These are phyloP conservation scores for Rhea americana DNA, from an alignment of 2,113 vertebrate genomes.

Conservation along the genomic window DNA sequence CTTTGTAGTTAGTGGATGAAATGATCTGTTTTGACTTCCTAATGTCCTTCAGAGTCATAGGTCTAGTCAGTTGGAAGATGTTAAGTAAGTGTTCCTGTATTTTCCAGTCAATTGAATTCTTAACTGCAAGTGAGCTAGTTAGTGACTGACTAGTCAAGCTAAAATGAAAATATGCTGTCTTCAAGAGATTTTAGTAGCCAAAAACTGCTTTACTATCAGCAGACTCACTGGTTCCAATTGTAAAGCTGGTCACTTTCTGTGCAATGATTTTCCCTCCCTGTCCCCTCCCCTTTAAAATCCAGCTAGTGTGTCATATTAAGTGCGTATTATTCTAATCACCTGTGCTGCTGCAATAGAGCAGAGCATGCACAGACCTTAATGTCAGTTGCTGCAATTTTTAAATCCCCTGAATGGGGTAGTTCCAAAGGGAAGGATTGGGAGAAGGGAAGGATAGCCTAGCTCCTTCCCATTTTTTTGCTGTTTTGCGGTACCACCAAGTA, in stretches of 20 bases:
- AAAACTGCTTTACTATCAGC: neutral
- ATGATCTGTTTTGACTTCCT: neutral
- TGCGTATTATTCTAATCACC: rapidly evolving
- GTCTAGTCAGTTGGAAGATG: neutral
- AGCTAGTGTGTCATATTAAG: neutral
- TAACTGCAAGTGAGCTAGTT: conserved; percentile 7
- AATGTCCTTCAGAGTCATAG: neutral
- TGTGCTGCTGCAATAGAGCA: neutral
- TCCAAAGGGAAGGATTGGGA: neutral
- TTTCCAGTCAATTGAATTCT: conserved; percentile 8
- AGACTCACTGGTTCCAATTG: neutral
- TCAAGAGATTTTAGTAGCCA: neutral
- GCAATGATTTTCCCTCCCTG: neutral
- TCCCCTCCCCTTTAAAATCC: neutral
- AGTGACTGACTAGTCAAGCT: neutral
- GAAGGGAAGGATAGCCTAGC: neutral
- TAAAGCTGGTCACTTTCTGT: neutral
- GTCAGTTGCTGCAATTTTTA: neutral
- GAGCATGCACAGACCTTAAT: neutral
- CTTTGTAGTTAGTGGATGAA: neutral
- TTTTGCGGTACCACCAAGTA: neutral
- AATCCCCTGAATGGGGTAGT: neutral
- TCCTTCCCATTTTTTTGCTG: neutral
- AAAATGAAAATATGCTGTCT: neutral
- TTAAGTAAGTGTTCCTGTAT: neutral